phyloP scores from a whole-genome alignment of 2,797 vertebrate genomes.

The Esox masquinongy region DNA sequence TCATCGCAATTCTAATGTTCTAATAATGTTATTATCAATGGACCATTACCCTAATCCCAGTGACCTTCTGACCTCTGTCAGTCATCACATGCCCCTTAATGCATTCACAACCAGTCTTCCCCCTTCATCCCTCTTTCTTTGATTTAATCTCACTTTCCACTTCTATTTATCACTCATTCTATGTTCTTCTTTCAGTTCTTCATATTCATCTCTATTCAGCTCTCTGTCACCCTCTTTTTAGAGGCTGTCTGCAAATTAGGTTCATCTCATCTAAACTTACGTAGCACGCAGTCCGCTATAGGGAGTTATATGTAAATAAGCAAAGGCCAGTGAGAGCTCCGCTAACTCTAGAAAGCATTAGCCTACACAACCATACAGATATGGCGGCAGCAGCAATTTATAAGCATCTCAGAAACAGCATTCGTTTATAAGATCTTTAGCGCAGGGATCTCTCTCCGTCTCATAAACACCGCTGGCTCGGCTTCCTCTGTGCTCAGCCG shows the following conservation, averaged over 20 bases:
- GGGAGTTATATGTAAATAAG: background rate
- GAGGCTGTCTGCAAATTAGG: background rate
- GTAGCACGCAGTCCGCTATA: background rate
- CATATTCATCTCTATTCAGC: no score
- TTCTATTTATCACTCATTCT: background rate
- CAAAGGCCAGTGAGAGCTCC: background rate
- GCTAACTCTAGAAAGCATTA: background rate
- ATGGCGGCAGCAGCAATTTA: background rate
- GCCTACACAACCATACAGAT: background rate
- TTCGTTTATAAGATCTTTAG: background rate
- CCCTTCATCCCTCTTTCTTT: background rate
- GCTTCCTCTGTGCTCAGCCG: background rate
- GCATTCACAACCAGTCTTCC: background rate
- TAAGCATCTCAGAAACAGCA: background rate
- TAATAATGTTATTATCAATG: slow-evolving; percentile 14
- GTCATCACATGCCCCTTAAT: background rate
- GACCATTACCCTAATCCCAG: slow-evolving; percentile 4
- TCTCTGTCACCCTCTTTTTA: background rate
- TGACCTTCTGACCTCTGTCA: slow-evolving; percentile 4
- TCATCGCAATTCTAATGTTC: background rate
- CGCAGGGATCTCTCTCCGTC: background rate
- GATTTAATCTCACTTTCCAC: background rate
- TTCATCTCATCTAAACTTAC: background rate
- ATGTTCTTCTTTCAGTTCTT: background rate
- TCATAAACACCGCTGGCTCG: background rate